Evolutionary conservation across 2,888 invertebrate species (phyloP).

Genomic region (Didymodactylos carnosus): DNA sequence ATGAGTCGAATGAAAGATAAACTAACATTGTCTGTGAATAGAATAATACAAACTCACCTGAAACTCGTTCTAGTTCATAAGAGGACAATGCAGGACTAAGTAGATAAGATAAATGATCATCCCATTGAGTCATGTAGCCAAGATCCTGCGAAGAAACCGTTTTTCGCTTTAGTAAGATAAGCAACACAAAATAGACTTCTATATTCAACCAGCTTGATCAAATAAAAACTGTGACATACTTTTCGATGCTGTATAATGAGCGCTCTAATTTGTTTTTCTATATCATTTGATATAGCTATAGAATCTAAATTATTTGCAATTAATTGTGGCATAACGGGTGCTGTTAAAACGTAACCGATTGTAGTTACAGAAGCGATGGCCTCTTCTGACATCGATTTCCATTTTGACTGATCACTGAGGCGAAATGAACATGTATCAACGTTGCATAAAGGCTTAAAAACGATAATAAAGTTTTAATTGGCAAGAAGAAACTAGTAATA

Average conservation of each 20-base stretch:
- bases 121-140: conserved; percentile 30
- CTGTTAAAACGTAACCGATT: conserved; percentile 19
- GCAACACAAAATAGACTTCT: too few relatives aligned
- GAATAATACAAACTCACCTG: too few relatives aligned
- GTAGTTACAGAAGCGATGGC: conserved; percentile 28
- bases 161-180: conserved; percentile 10
- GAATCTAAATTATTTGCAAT: conserved; percentile 21
- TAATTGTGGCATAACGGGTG: conserved; percentile 27
- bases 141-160: too few relatives aligned
- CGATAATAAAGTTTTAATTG: too few relatives aligned
- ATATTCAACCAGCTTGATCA: background rate
- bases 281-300: conserved; percentile 26
- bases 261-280: conserved; percentile 29
- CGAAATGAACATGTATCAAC: conserved; percentile 31
- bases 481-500: too few relatives aligned
- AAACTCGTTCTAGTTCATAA: conserved; percentile 32
- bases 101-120: conserved; percentile 32
- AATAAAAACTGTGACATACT: conserved; percentile 19
- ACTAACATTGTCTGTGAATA: too few relatives aligned
- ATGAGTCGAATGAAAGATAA: conserved; percentile 18
- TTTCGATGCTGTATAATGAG: conserved; percentile 24
- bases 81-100: conserved; percentile 30
- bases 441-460: conserved; percentile 25
- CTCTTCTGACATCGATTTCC: conserved; percentile 34
- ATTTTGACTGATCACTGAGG: conserved; percentile 26